Evolutionary conservation across 2,113 vertebrate species (phyloP).

Genomic region (Mormyrus iriodes): DNA sequence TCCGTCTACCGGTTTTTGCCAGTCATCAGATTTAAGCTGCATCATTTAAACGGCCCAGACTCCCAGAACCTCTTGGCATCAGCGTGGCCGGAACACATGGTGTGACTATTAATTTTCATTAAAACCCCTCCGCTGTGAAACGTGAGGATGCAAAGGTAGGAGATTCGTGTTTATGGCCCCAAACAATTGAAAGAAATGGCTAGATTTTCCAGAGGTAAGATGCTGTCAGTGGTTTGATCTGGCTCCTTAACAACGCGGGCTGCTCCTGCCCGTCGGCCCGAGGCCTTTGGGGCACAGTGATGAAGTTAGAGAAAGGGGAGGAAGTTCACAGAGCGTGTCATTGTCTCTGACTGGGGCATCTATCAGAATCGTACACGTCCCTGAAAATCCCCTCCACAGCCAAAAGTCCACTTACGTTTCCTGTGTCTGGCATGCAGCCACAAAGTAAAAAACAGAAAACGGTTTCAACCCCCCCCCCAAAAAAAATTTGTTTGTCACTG

Average conservation of each 20-base stretch:
- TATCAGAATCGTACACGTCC: constrained; percentile 46
- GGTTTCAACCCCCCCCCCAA: background rate
- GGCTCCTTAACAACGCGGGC: background rate
- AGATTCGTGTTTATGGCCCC: constrained; percentile 49
- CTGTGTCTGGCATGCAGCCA: background rate
- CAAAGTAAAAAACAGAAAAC: too few relatives aligned
- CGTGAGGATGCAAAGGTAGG: constrained; percentile 42
- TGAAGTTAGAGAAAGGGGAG: constrained; percentile 43
- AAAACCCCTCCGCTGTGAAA: constrained; percentile 40
- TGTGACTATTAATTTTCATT: constrained; percentile 56
- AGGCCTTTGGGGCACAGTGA: constrained; percentile 40
- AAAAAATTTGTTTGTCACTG: background rate
- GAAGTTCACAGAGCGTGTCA: constrained; percentile 12
- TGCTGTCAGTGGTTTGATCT: constrained; percentile 35
- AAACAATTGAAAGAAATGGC: constrained; percentile 56
- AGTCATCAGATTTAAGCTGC: constrained; percentile 47
- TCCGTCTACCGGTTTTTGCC: constrained; percentile 35
- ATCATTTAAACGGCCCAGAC: constrained; percentile 44
- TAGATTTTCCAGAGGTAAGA: constrained; percentile 40
- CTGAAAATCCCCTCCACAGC: constrained; percentile 34
- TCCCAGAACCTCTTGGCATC: constrained; percentile 35
- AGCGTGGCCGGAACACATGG: constrained; percentile 23
- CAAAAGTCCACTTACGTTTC: constrained; percentile 39
- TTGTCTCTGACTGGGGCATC: constrained; percentile 40
- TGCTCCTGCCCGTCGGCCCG: background rate